Conservation (phyloP, 2,888 invertebrate genomes). For the Trilocha varians region DNA sequence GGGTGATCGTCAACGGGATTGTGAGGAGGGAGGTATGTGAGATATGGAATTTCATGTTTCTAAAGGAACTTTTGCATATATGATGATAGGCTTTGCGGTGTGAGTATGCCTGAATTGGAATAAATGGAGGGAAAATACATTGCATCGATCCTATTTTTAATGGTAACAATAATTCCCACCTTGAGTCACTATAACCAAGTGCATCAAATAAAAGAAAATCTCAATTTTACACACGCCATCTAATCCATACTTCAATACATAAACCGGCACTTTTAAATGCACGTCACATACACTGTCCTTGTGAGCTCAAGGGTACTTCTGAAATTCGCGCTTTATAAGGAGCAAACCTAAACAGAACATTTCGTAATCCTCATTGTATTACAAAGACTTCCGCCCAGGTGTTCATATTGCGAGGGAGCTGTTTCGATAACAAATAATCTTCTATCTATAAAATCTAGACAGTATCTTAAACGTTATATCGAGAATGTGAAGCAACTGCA, state of each 20-base stretch:
- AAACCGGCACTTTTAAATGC: not conserved
- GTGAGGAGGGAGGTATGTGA: constrained; percentile 43
- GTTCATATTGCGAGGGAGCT: constrained; percentile 14
- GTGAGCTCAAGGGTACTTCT: not conserved
- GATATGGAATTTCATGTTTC: no score
- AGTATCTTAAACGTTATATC: no score
- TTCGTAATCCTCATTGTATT: not conserved
- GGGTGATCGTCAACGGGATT: constrained; percentile 71
- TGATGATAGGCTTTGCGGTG: no score
- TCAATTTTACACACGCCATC: no score
- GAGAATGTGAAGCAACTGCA: no score
- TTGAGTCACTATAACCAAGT: no score
- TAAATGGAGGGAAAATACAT: no score
- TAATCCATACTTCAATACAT: not conserved
- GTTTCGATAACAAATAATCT: not conserved
- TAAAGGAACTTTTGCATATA: no score
- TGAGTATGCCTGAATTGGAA: not conserved
- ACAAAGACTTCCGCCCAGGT: constrained; percentile 35
- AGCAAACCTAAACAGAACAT: not conserved
- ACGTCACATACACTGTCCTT: not conserved
- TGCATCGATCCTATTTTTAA: no score
- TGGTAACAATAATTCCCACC: no score
- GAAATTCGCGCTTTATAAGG: not conserved
- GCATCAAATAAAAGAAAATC: no score
- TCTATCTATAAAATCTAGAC: not conserved